These are phyloP conservation scores for Lota lota DNA, from an alignment of 2,113 vertebrate genomes.

Conservation along the genomic window DNA sequence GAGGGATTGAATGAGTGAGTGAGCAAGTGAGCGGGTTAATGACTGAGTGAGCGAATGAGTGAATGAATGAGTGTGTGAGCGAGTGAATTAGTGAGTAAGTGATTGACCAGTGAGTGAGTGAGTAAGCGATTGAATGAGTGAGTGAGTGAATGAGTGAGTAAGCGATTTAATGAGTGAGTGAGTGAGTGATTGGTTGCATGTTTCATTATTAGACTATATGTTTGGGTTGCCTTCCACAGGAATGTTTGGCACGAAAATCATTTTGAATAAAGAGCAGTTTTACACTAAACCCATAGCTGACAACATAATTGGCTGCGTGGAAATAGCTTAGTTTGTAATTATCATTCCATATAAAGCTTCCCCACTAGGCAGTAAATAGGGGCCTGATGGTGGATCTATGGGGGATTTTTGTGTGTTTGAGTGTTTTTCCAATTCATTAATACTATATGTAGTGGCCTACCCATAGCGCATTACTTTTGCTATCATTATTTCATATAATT, in stretches of 20 bases:
- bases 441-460: too few relatives aligned
- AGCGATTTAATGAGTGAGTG: too few relatives aligned
- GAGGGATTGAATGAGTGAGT: too few relatives aligned
- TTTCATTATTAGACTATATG: not conserved
- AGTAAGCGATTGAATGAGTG: too few relatives aligned
- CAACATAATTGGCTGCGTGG: conserved; percentile 14
- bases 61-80: too few relatives aligned
- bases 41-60: too few relatives aligned
- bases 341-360: not conserved
- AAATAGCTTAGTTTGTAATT: not conserved
- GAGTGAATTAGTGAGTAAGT: too few relatives aligned
- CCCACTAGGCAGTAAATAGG: conserved; percentile 21
- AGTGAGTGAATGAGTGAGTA: too few relatives aligned
- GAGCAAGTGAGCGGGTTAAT: not conserved
- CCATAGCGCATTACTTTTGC: too few relatives aligned
- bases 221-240: not conserved
- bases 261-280: conserved; percentile 1
- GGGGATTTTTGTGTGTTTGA: too few relatives aligned
- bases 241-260: conserved; percentile 6
- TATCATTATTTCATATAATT: too few relatives aligned
- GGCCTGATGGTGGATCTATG: not conserved
- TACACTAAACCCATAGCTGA: conserved; percentile 4
- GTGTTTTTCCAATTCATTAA: too few relatives aligned
- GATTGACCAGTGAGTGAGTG: not conserved
- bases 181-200: not conserved